Evolutionary conservation across 2,113 vertebrate species (phyloP).

Genomic region (Tapirus terrestris): DNA sequence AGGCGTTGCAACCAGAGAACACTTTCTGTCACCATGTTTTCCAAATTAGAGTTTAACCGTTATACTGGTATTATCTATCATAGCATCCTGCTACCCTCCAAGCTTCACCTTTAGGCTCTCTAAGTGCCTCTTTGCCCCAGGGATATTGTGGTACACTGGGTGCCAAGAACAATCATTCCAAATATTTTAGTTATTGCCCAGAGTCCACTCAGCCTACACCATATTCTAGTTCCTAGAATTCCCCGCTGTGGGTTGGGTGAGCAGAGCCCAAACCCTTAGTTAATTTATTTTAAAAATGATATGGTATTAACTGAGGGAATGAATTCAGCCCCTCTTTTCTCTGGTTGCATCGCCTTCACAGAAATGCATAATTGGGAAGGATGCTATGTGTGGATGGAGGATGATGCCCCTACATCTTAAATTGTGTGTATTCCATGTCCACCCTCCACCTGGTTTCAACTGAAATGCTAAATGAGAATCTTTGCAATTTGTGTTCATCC

Average conservation of each 20-base stretch:
- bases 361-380: background rate
- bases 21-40: background rate
- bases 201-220: too few species aligned
- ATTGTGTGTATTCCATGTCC: background rate
- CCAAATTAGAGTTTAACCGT: background rate
- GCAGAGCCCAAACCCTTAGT: background rate
- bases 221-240: background rate
- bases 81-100: background rate
- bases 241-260: background rate
- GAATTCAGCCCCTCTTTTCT: background rate
- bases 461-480: background rate
- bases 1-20: background rate
- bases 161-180: background rate
- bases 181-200: background rate
- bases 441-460: background rate
- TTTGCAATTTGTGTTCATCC: background rate
- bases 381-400: accelerated
- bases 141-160: background rate
- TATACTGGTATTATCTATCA: accelerated
- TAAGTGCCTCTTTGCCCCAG: accelerated
- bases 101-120: background rate
- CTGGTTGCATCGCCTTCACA: background rate
- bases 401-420: background rate
- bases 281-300: background rate
- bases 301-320: background rate